Percentiles rank a stretch among this genome's conserved stretches.
Conservation (phyloP, 2,113 vertebrate species). For the Semicossyphus pulcher region DNA sequence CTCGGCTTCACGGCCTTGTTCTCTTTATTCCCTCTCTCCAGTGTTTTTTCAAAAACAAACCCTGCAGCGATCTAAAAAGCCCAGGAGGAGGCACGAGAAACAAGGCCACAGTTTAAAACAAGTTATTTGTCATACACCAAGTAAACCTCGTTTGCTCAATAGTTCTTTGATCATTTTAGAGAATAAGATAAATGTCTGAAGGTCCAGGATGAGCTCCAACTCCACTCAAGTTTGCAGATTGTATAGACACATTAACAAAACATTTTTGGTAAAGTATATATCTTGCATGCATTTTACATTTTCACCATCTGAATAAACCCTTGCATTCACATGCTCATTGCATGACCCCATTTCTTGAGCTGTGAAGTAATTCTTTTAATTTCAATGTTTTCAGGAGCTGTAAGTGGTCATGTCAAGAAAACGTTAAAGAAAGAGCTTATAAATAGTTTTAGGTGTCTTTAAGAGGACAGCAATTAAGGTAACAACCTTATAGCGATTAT, state of each 20-base stretch:
- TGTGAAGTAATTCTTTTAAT: too few species aligned
- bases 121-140: not conserved
- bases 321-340: too few species aligned
- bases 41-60: conserved; percentile 10
- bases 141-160: not conserved
- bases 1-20: conserved; percentile 29
- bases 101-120: conserved; percentile 39
- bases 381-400: too few species aligned
- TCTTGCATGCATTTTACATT: not conserved
- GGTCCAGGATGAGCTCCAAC: too few species aligned
- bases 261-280: too few species aligned
- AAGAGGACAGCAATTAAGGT: too few species aligned
- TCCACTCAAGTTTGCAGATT: conserved; percentile 10
- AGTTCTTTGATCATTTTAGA: not conserved
- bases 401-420: too few species aligned
- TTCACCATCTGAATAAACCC: not conserved
- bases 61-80: conserved; percentile 30
- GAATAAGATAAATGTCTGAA: conserved; percentile 12
- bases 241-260: conserved; percentile 2
- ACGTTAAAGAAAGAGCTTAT: too few species aligned
- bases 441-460: too few species aligned
- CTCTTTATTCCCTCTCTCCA: conserved; percentile 31
- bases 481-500: too few species aligned
- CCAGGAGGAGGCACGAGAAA: conserved; percentile 30
- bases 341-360: too few species aligned